Evolutionary conservation across 2,888 invertebrate genomes (phyloP).

Genomic region (Liodrosophila aerea): DNA sequence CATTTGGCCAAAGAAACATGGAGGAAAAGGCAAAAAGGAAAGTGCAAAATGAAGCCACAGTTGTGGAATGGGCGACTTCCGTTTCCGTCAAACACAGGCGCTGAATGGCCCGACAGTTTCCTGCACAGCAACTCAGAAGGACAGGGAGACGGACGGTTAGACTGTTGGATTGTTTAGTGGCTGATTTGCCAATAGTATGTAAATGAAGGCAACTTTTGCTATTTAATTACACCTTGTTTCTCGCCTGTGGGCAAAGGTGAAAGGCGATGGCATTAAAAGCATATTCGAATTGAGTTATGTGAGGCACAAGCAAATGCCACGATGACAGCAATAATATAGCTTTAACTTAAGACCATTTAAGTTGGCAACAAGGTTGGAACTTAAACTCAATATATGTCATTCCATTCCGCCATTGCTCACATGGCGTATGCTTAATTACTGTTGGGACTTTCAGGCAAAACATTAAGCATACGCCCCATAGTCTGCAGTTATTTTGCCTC

Average conservation of each 20-base stretch:
- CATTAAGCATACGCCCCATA: constrained; percentile 36
- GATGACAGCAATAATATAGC: no score
- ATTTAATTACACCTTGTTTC: constrained; percentile 37
- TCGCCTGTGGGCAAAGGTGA: constrained; percentile 5
- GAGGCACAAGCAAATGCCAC: no score
- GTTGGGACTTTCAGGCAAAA: not conserved
- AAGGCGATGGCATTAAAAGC: constrained; percentile 3
- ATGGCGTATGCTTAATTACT: not conserved
- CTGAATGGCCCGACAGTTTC: no score
- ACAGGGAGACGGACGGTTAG: no score
- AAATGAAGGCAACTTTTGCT: constrained; percentile 36
- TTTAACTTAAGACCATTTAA: no score
- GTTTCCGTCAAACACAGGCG: constrained; percentile 39
- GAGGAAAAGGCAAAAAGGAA: no score
- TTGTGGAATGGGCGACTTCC: constrained; percentile 48
- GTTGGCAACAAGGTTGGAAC: no score
- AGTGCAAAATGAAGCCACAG: not conserved
- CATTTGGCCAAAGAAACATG: constrained; percentile 11
- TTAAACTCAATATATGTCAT: no score
- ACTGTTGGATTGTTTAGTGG: constrained; percentile 13
- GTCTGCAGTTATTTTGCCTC: no score
- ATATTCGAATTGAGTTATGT: no score
- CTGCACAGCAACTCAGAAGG: no score
- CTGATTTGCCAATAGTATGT: constrained; percentile 62
- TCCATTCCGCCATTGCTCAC: no score